These are phyloP conservation scores for Melanotaenia maccullochi DNA, from an alignment of 2,797 vertebrate genomes.

Conservation along the genomic window DNA sequence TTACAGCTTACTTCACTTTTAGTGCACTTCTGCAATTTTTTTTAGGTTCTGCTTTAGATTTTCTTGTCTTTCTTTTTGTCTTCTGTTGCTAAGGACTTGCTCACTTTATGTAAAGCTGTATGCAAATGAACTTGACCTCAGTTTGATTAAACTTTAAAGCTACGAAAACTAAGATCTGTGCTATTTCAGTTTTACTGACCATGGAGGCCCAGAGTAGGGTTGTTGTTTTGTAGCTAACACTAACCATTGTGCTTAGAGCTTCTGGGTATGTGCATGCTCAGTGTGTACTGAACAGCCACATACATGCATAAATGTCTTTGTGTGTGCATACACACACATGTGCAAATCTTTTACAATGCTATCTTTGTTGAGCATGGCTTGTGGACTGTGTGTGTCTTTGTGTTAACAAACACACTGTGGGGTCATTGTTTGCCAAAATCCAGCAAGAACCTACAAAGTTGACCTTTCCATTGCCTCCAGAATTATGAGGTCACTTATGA, in stretches of 20 bases:
- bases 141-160: slow-evolving; percentile 14
- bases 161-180: background rate
- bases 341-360: slow-evolving; percentile 64
- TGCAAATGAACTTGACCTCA: slow-evolving; percentile 12
- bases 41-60: background rate
- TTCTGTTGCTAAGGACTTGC: background rate
- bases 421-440: slow-evolving; percentile 69
- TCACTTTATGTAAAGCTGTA: slow-evolving; percentile 2
- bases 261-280: slow-evolving; percentile 28
- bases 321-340: slow-evolving; percentile 23
- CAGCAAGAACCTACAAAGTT: slow-evolving; percentile 56
- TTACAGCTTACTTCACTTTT: background rate
- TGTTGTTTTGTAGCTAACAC: slow-evolving; percentile 28
- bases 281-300: slow-evolving; percentile 23
- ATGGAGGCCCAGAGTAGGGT: background rate
- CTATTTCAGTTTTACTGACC: background rate
- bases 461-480: slow-evolving; percentile 67
- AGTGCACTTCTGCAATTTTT: background rate
- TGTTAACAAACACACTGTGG: slow-evolving; percentile 69
- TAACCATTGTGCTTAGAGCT: slow-evolving; percentile 27
- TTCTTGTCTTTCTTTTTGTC: background rate
- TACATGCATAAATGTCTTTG: slow-evolving; percentile 32
- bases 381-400: slow-evolving; percentile 57
- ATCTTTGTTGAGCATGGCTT: slow-evolving; percentile 67
- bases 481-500: slow-evolving; percentile 42